Base-by-base conservation (phyloP, 2,888 invertebrate species). In the Aspidapion aeneum region DNA sequence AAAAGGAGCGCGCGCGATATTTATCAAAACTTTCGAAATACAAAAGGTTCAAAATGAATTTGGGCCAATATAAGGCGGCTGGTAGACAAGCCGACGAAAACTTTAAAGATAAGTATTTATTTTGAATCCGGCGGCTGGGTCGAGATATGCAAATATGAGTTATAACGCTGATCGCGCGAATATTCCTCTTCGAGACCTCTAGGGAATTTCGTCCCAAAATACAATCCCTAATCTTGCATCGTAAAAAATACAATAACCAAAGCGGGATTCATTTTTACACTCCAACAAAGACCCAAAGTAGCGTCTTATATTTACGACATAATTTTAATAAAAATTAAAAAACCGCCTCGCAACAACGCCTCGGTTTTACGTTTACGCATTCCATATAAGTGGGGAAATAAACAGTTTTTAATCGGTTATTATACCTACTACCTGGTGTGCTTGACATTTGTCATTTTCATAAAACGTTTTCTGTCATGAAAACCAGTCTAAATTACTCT, bases 91-190 rank as follows among this genome's bases (percentile, higher is more conserved):
- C 61, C 64, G 67, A 59, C 62, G 62, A 63, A 65, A 69, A 68
- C 67, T 66, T n/a, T 64, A 65, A 69, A 76, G 76, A 76, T 76
- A 77, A 77, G 74, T 74, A 75, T 76, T 75, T 75, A 75, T 75
- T 76, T n/a, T 74, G 74, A 75, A 74, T 74, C 71, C 74, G 73
- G 73, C 74, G n/a, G n/a, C 72, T 68, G 70, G 63, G 66, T 66
- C 65, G 69, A 75, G 77, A 77, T 77, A 77, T 77, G 77, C 76
- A 77, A 77, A 77, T 76, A 74, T 74, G 72, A 74, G 74, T 72
- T 73, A 74, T 74, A 76, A 74, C 75, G 75, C 75, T 75, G 75
- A 75, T 75, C 74, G 74, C 74, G 75, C 70, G 74, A 75, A 75
- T 73, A 73, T 75, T 73, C 69, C 65, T 64, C 62, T 63, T 72